Evolutionary conservation across 2,113 vertebrate genomes (phyloP), one percentile per base, ranked within the genome.

Genomic region (Mesitornis unicolor): DNA sequence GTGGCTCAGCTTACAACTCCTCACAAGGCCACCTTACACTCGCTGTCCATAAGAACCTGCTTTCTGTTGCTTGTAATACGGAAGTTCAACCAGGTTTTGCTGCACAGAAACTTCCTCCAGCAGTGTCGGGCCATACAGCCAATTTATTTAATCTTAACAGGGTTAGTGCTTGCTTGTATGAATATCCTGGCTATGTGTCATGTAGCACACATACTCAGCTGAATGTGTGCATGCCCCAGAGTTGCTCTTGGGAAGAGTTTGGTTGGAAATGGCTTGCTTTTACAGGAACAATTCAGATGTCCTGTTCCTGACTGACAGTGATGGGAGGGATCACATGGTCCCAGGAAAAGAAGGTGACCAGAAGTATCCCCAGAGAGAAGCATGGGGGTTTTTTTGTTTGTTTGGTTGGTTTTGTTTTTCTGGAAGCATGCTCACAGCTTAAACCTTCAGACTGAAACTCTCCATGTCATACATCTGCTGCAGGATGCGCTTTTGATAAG

Each of bases 191-290:
- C 3, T 38, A 5, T 5, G 13, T 57, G 26, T 10, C 31, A 10
- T 6, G 22, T 19, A 80, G 31, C 42, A 31, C 22, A 54, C 22
- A 9, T 1, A 13, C 43, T 76, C 71, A 79, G 54, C 35, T 78
- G 43, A 42, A 35, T 33, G 17, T 15, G 1, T 14, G 19, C 6
- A 4, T 45, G 36, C 8, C 29, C 11, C 0, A 2, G 16, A 53
- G 8, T 40, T 77, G 17, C 31, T 50, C 42, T 71, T 33, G 57
- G 28, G 22, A 75, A 40, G 31, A 8, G 5, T 18, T 60, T 54
- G 40, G 6, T 28, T 75, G 51, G 36, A 12, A 63, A 38, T 22
- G 15, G 8, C 61, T 82, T 61, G 64, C 33, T 36, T 15, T 40
- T 61, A 33, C 4, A 16, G 9, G 10, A 81, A 25, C 16, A 51